Evolutionary conservation across 2,888 invertebrate genomes (phyloP).

Genomic region (Hypomecis atomaria): DNA sequence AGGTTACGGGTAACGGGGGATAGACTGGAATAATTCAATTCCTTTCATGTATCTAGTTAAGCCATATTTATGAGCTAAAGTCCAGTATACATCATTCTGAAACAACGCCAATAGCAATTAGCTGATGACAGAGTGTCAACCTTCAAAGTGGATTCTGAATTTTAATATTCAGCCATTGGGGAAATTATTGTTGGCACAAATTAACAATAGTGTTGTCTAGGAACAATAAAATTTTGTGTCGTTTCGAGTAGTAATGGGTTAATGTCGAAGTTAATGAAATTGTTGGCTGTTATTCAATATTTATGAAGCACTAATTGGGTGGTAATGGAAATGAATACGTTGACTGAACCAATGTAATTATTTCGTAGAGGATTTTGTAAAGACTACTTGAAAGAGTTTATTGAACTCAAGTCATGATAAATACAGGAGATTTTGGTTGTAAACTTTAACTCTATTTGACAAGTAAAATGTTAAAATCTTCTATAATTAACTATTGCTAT

Average conservation of each 20-base stretch:
- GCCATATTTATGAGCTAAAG: not conserved
- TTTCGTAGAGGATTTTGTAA: not conserved
- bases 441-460: too few species aligned
- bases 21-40: too few species aligned
- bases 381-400: too few species aligned
- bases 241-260: not conserved
- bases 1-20: too few species aligned
- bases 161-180: not conserved
- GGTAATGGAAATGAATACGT: too few species aligned
- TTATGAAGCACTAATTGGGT: too few species aligned
- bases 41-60: not conserved
- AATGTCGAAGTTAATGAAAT: not conserved
- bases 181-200: slow-evolving; percentile 9
- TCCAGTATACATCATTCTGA: slow-evolving; percentile 16
- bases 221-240: not conserved
- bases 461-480: too few species aligned
- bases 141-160: slow-evolving; percentile 7
- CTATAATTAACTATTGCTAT: too few species aligned
- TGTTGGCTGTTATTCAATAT: not conserved
- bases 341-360: not conserved
- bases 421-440: too few species aligned
- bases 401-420: too few species aligned
- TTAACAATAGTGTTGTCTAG: not conserved
- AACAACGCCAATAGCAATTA: slow-evolving; percentile 34
- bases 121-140: slow-evolving; percentile 23